Percentiles rank a stretch among this genome's conserved stretches.
phyloP scores from a whole-genome alignment of 1,140 invertebrate genomes.

The Lamellibrachia luymesi region DNA sequence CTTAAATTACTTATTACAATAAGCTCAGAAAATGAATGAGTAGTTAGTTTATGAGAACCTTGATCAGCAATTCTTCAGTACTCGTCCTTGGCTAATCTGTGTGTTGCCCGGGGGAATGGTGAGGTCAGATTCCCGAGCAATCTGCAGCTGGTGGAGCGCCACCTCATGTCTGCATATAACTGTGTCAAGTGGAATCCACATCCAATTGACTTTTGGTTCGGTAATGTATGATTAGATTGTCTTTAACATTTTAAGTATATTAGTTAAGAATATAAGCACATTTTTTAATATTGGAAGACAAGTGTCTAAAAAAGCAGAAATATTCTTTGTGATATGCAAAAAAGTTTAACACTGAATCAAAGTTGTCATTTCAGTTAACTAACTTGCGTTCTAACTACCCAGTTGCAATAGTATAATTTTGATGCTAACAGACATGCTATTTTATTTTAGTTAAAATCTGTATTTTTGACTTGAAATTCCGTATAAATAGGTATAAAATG shows the following conservation, averaged over 20 bases:
- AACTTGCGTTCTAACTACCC: too few species aligned
- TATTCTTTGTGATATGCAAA: too few species aligned
- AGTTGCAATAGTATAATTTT: too few species aligned
- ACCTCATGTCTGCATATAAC: constrained; percentile 36
- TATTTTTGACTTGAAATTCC: too few species aligned
- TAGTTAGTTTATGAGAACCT: not conserved
- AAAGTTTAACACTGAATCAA: too few species aligned
- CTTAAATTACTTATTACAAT: not conserved
- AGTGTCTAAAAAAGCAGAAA: too few species aligned
- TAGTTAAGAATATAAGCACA: not conserved
- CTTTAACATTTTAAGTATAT: not conserved
- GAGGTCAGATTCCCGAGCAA: constrained; percentile 32
- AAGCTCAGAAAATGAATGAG: not conserved
- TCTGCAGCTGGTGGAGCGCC: constrained; percentile 34
- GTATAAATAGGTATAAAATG: too few species aligned
- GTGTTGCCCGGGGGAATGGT: constrained; percentile 41
- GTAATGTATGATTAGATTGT: constrained; percentile 29
- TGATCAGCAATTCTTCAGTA: constrained; percentile 17
- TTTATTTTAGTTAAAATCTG: too few species aligned
- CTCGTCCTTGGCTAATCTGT: constrained; percentile 34
- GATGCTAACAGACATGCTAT: too few species aligned
- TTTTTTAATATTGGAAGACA: not conserved
- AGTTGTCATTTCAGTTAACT: too few species aligned
- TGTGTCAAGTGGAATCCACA: constrained; percentile 49
- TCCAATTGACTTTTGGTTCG: constrained; percentile 46